Conservation (phyloP, 2,888 invertebrate species). For the Plebejus anna region DNA sequence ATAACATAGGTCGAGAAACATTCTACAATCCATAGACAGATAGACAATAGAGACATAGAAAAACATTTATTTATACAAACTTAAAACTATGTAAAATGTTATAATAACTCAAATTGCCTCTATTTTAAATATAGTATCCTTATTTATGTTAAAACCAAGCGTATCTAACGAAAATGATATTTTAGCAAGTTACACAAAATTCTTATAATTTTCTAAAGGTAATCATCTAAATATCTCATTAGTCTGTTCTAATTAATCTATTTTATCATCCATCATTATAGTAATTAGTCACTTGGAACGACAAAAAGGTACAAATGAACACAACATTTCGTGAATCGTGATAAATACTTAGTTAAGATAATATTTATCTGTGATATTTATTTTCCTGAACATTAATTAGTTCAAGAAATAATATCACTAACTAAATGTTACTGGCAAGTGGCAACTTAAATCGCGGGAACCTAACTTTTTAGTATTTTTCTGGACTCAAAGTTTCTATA, state of each 20-base stretch:
- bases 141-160: no score
- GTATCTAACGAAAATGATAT: no score
- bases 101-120: no score
- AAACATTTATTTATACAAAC: no score
- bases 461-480: no score
- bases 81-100: no score
- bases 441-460: no score
- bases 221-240: background rate
- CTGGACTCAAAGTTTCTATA: no score
- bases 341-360: background rate
- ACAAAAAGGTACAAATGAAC: background rate
- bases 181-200: background rate
- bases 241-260: constrained; percentile 1
- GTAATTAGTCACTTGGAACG: constrained; percentile 11
- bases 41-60: no score
- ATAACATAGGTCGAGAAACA: no score
- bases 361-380: constrained; percentile 1
- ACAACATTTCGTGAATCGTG: background rate
- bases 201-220: background rate
- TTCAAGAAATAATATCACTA: background rate
- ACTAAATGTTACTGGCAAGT: background rate
- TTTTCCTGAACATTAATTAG: background rate
- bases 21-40: no score
- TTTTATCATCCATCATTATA: background rate
- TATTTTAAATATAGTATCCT: no score